Percentiles rank a stretch among this genome's conserved stretches.
phyloP scores from a whole-genome alignment of 2,888 invertebrate genomes.

The Sphaerophoria rueppellii region DNA sequence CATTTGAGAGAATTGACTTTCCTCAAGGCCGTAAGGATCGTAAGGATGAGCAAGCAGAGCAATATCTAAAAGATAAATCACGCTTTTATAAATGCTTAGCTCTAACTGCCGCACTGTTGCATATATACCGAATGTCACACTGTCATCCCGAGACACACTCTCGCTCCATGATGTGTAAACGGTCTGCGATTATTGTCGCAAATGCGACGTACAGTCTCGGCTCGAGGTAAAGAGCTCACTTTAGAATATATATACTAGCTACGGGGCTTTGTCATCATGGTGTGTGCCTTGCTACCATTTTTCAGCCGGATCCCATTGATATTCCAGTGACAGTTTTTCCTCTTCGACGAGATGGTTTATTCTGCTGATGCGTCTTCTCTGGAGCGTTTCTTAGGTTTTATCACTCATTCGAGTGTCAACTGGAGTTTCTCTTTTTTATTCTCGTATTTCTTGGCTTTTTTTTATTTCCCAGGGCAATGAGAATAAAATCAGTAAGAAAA shows the following conservation, averaged over 20 bases:
- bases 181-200: slow-evolving; percentile 54
- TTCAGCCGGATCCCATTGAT: slow-evolving; percentile 35
- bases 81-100: slow-evolving; percentile 30
- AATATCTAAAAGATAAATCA: slow-evolving; percentile 68
- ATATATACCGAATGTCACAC: slow-evolving; percentile 25
- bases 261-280: slow-evolving; percentile 42
- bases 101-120: neutral
- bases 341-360: slow-evolving; percentile 3
- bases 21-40: slow-evolving; percentile 1
- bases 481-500: neutral
- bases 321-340: slow-evolving; percentile 56
- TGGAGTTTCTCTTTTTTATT: neutral
- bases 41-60: slow-evolving; percentile 12
- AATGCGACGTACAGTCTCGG: slow-evolving; percentile 50
- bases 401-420: slow-evolving; percentile 60
- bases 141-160: slow-evolving; percentile 28
- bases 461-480: slow-evolving; percentile 30
- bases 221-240: slow-evolving; percentile 51
- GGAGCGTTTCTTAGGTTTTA: slow-evolving; percentile 56
- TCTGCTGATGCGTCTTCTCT: slow-evolving; percentile 14
- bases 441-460: neutral
- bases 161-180: slow-evolving; percentile 64
- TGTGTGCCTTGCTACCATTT: slow-evolving; percentile 26
- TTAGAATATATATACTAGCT: slow-evolving; percentile 25
- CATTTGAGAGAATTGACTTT: slow-evolving; percentile 5